Evolutionary conservation across 2,113 vertebrate species (phyloP).

Genomic region (Haliaeetus leucogaster): DNA sequence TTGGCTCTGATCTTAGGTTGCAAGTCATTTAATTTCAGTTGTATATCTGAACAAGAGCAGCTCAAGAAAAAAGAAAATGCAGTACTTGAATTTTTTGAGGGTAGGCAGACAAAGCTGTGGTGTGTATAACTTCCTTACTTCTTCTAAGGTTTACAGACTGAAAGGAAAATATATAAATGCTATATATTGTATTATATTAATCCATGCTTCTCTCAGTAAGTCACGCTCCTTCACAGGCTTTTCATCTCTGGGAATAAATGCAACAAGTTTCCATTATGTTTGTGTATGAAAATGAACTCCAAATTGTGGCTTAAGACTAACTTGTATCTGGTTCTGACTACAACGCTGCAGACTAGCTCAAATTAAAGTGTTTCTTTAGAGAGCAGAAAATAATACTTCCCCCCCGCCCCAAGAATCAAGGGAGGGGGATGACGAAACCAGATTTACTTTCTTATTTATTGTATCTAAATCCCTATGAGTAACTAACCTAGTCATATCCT

Average conservation of each 20-base stretch:
- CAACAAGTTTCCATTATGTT: not conserved
- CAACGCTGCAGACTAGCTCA: not conserved
- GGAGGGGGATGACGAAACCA: not conserved
- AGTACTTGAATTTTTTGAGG: not conserved
- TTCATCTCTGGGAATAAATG: not conserved
- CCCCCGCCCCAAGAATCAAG: not conserved
- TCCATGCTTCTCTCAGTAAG: not conserved
- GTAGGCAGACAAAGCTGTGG: not conserved
- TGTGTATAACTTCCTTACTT: not conserved
- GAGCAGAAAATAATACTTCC: not conserved
- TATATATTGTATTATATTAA: not conserved
- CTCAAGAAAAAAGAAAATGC: not conserved
- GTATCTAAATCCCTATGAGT: slow-evolving; percentile 20
- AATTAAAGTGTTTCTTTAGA: not conserved
- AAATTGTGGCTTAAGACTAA: not conserved
- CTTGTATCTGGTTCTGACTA: not conserved
- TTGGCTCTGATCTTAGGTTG: not conserved
- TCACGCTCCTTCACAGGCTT: not conserved
- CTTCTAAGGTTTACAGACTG: not conserved
- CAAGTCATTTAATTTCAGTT: not conserved
- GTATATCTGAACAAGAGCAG: not conserved
- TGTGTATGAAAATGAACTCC: not conserved
- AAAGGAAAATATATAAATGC: not conserved
- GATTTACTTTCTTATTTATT: slow-evolving; percentile 16
- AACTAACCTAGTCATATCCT: slow-evolving; percentile 50